These are phyloP conservation scores for Marmota flaviventris DNA, from an alignment of 2,113 vertebrate genomes.

Conservation along the genomic window DNA sequence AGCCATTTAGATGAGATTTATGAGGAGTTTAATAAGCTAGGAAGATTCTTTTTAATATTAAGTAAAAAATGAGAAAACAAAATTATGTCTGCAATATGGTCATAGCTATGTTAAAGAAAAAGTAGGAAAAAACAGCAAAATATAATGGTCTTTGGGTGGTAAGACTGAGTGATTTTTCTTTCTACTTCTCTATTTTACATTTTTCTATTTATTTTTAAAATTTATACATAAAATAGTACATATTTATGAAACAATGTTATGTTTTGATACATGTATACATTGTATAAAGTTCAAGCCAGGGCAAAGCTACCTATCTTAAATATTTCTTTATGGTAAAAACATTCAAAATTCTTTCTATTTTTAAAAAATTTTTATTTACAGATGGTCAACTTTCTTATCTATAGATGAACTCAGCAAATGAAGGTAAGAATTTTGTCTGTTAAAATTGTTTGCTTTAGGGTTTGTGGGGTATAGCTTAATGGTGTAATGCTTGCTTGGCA, in stretches of 20 bases:
- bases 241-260: too few relatives aligned
- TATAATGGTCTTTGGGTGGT: background rate
- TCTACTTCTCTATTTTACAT: background rate
- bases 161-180: background rate
- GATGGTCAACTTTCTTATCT: background rate
- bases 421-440: slow-evolving; percentile 17
- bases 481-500: background rate
- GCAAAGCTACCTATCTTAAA: too few relatives aligned
- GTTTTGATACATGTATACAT: too few relatives aligned
- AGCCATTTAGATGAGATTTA: background rate
- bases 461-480: background rate
- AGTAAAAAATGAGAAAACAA: background rate
- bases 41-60: background rate
- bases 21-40: slow-evolving; percentile 8
- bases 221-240: too few relatives aligned
- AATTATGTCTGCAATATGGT: background rate
- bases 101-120: too few relatives aligned
- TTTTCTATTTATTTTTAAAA: background rate
- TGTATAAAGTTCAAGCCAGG: too few relatives aligned
- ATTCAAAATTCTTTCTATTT: background rate
- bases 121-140: background rate
- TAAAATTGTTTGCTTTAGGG: background rate
- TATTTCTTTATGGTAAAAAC: too few relatives aligned
- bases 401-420: background rate
- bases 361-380: background rate